Evolutionary conservation across 2,888 invertebrate genomes (phyloP).

Genomic region (Latrodectus hesperus): DNA sequence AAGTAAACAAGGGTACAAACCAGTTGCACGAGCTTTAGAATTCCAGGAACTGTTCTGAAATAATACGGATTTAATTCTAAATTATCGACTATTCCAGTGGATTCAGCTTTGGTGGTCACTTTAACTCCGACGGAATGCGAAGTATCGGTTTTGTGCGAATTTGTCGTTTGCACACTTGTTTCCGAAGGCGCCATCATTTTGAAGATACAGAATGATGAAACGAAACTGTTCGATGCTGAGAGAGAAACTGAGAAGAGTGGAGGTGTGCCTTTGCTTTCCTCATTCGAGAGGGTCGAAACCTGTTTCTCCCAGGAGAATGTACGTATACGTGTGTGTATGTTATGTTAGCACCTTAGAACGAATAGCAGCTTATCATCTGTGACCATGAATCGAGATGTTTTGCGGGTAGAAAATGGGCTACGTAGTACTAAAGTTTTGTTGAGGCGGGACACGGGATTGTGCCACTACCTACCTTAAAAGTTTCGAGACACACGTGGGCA

Average conservation of each 20-base stretch:
- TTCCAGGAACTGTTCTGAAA: conserved; percentile 84
- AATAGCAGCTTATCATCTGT: conserved; percentile 28
- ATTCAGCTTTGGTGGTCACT: conserved; percentile 68
- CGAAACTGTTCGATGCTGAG: conserved; percentile 29
- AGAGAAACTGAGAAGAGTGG: conserved; percentile 22
- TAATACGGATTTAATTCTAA: conserved; percentile 84
- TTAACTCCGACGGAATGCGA: conserved; percentile 63
- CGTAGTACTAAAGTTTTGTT: conserved; percentile 13
- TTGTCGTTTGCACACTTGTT: conserved; percentile 46
- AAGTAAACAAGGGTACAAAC: conserved; percentile 77
- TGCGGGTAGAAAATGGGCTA: neutral
- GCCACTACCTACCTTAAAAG: conserved; percentile 28
- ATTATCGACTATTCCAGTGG: conserved; percentile 70
- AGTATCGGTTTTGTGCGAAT: conserved; percentile 53
- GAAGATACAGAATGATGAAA: neutral
- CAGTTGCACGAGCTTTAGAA: conserved; percentile 87
- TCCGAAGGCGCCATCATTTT: conserved; percentile 36
- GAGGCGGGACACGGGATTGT: conserved; percentile 22
- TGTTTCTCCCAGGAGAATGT: conserved; percentile 38
- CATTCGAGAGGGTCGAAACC: conserved; percentile 29
- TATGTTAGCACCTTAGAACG: conserved; percentile 45
- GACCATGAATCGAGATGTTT: conserved; percentile 23
- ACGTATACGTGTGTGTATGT: conserved; percentile 36
- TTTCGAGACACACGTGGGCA: conserved; percentile 21
- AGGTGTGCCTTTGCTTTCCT: conserved; percentile 35